These are phyloP conservation scores for Aphelocoma californica DNA, from an alignment of 2,797 vertebrate species.

Conservation along the genomic window DNA sequence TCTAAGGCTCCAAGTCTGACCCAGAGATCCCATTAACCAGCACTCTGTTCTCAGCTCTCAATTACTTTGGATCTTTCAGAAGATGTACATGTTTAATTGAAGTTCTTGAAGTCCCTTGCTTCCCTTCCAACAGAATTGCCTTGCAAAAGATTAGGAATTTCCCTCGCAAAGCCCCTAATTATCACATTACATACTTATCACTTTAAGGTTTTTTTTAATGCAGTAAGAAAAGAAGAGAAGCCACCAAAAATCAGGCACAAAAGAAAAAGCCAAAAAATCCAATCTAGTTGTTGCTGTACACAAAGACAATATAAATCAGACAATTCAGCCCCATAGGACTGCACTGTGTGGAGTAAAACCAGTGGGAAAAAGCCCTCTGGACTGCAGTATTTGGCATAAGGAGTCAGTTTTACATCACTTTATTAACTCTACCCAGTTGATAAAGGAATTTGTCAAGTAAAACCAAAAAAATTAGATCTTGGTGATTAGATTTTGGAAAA, in stretches of 20 bases:
- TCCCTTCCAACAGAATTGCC: neutral
- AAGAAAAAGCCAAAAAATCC: neutral
- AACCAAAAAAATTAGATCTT: neutral
- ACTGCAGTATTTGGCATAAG: neutral
- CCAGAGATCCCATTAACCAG: neutral
- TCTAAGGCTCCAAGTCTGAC: neutral
- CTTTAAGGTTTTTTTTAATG: neutral
- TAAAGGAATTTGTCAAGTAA: neutral
- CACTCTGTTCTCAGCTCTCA: neutral
- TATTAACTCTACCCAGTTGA: neutral
- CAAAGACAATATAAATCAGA: neutral
- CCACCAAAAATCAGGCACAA: neutral
- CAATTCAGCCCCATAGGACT: neutral
- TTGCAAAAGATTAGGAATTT: neutral
- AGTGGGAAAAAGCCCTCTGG: neutral
- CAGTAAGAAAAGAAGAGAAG: neutral
- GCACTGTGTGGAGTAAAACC: neutral
- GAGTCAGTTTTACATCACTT: neutral
- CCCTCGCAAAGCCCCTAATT: neutral
- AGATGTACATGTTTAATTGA: neutral
- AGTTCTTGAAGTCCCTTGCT: neutral
- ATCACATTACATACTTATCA: neutral
- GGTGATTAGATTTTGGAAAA: neutral
- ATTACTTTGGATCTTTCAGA: neutral
- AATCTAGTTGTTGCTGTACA: neutral